Evolutionary conservation across 1,140 invertebrate species (phyloP).

Genomic region (Penaeus indicus): DNA sequence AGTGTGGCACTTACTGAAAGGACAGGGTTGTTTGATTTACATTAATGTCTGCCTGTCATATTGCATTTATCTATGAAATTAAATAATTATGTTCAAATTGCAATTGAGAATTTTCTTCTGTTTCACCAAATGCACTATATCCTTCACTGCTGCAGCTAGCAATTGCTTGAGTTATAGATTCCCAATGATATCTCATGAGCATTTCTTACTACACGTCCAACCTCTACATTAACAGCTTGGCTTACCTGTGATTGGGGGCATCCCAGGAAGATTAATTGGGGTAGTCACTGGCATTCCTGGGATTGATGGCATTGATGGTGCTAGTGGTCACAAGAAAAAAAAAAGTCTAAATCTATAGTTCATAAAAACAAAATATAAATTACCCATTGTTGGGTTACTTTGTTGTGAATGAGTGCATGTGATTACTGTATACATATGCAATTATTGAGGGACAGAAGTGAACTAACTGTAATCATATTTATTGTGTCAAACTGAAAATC

Average conservation of each 20-base stretch:
- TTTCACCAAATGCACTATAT: too few species aligned
- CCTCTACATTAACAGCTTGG: neutral
- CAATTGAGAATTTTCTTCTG: too few species aligned
- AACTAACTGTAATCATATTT: too few species aligned
- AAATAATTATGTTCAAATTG: too few species aligned
- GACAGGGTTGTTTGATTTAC: neutral
- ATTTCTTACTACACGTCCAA: neutral
- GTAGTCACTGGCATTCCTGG: constrained; percentile 66
- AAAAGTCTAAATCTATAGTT: neutral
- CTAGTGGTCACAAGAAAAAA: constrained; percentile 19
- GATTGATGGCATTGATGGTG: constrained; percentile 65
- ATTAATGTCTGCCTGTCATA: neutral
- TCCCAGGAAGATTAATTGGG: constrained; percentile 65
- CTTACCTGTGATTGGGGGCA: constrained; percentile 67
- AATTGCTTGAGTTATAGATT: too few species aligned
- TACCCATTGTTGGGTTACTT: neutral
- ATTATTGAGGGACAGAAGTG: too few species aligned
- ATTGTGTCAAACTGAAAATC: too few species aligned
- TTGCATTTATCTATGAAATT: too few species aligned
- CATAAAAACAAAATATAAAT: neutral
- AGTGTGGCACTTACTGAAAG: constrained; percentile 61
- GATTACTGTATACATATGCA: too few species aligned
- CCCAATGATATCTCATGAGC: too few species aligned
- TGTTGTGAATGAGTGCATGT: neutral
- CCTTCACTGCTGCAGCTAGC: too few species aligned